phyloP scores from a whole-genome alignment of 2,113 vertebrate genomes.

The Clinocottus analis region DNA sequence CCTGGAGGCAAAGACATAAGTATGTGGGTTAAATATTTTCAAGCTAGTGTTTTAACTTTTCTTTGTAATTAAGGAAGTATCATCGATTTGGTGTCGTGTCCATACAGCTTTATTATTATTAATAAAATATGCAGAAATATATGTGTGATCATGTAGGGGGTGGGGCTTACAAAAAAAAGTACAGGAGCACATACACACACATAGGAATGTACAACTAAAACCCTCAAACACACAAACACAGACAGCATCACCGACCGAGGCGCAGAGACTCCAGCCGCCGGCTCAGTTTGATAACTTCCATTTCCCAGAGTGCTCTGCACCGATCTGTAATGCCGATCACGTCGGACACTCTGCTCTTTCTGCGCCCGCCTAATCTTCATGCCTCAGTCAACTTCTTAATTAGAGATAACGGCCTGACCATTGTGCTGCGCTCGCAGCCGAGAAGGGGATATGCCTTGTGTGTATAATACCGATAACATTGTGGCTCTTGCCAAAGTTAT shows the following conservation, averaged over 20 bases:
- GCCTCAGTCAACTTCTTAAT: constrained; percentile 91
- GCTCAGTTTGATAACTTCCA: constrained; percentile 44
- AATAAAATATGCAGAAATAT: too few relatives aligned
- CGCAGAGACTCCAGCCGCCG: constrained; percentile 16
- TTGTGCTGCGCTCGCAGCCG: constrained; percentile 77
- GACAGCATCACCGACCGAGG: not conserved
- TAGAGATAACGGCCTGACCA: constrained; percentile 87
- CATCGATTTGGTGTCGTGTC: not conserved
- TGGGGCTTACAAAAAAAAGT: not conserved
- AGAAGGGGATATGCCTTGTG: constrained; percentile 77
- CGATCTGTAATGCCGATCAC: constrained; percentile 70
- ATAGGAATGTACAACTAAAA: constrained; percentile 9
- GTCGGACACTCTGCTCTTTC: constrained; percentile 83
- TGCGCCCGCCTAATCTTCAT: constrained; percentile 84
- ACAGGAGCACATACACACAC: not conserved
- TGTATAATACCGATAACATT: constrained; percentile 68
- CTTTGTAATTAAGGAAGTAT: not conserved
- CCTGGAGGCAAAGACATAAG: too few relatives aligned
- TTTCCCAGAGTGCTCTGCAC: constrained; percentile 49
- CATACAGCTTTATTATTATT: not conserved
- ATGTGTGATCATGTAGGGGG: not conserved
- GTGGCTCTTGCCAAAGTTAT: constrained; percentile 46
- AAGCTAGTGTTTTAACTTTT: too few relatives aligned
- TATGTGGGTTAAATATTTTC: too few relatives aligned
- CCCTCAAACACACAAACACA: not conserved